A percentile compares a stretch with the other conserved stretches of the same genome.
Conservation (phyloP, 2,888 invertebrate genomes). For the Strigamia transsilvanica region DNA sequence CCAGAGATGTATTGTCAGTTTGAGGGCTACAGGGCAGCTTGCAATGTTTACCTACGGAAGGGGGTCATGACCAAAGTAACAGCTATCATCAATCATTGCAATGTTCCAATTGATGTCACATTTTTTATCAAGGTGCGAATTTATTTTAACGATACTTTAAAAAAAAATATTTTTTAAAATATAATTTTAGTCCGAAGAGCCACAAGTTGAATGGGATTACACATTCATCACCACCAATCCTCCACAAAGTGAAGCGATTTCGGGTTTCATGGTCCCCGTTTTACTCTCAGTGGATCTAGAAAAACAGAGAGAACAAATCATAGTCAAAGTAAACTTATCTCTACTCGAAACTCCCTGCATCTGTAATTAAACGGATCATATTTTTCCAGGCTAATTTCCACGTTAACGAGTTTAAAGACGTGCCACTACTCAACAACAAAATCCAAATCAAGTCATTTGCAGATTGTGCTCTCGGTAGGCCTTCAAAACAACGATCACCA, state of each 20-base stretch:
- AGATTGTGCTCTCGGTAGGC: background rate
- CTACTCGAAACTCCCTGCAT: background rate
- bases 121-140: constrained; percentile 54
- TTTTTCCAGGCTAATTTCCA: constrained; percentile 5
- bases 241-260: constrained; percentile 51
- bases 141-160: background rate
- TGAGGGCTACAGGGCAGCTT: constrained; percentile 50
- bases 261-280: constrained; percentile 45
- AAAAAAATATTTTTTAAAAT: constrained; percentile 15
- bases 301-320: background rate
- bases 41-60: constrained; percentile 50
- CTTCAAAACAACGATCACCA: background rate
- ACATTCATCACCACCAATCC: constrained; percentile 54
- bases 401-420: background rate
- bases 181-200: constrained; percentile 4
- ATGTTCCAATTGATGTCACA: constrained; percentile 55
- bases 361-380: background rate
- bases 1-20: constrained; percentile 53
- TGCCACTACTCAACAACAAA: background rate
- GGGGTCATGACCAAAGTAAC: constrained; percentile 51
- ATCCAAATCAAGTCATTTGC: background rate
- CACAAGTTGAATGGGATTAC: constrained; percentile 54
- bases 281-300: constrained; percentile 46
- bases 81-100: constrained; percentile 54
- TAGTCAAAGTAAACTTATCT: background rate